Evolutionary conservation across 2,888 invertebrate genomes (phyloP).

Genomic region (Aleiodes testaceus): DNA sequence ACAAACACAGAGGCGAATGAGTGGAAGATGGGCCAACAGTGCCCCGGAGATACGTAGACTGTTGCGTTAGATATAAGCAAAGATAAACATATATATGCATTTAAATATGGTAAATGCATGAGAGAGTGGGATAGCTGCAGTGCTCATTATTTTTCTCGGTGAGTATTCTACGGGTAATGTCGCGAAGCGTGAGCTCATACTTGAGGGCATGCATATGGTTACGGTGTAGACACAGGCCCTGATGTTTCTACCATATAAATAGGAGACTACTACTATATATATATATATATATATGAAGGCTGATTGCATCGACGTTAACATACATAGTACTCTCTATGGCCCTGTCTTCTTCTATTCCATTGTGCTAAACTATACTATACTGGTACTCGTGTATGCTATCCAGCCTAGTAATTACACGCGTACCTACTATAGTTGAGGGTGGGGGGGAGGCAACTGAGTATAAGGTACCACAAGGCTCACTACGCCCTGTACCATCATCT

Average conservation of each 20-base stretch:
- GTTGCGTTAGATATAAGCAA: slow-evolving; percentile 26
- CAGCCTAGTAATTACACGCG: slow-evolving; percentile 38
- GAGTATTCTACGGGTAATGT: slow-evolving; percentile 10
- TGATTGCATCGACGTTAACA: slow-evolving; percentile 36
- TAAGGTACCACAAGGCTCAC: slow-evolving; percentile 5
- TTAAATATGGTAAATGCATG: slow-evolving; percentile 11
- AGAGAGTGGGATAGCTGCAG: neutral
- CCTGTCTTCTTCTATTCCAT: slow-evolving; percentile 15
- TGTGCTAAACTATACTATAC: slow-evolving; percentile 25
- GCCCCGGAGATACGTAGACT: slow-evolving; percentile 25
- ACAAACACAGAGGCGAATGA: slow-evolving; percentile 10
- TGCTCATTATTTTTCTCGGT: slow-evolving; percentile 25
- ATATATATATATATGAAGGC: slow-evolving; percentile 6
- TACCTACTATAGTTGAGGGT: slow-evolving; percentile 4
- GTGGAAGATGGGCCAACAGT: slow-evolving; percentile 17
- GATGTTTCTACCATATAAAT: slow-evolving; percentile 26
- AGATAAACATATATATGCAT: neutral
- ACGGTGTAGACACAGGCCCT: slow-evolving; percentile 1
- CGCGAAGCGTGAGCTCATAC: slow-evolving; percentile 12
- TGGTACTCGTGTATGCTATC: neutral
- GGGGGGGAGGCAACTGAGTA: slow-evolving; percentile 11
- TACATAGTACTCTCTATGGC: slow-evolving; percentile 7
- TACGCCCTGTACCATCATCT: slow-evolving; percentile 20
- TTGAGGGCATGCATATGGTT: slow-evolving; percentile 19
- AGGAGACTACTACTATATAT: neutral